Conservation (phyloP, 2,797 vertebrate species). For the Danio jaintianensis region DNA sequence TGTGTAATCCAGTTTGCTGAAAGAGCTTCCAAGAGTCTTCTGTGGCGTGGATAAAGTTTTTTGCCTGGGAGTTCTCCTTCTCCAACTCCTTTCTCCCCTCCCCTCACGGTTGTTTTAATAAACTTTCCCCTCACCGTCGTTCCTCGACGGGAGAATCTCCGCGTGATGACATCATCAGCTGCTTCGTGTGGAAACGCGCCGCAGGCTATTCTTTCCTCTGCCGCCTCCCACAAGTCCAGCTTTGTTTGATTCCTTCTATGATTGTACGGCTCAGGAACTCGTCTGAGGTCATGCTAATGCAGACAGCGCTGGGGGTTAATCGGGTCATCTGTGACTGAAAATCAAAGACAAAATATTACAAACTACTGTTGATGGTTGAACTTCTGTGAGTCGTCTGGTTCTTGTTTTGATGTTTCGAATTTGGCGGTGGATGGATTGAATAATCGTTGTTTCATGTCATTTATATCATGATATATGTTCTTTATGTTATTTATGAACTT, state of each 20-base stretch:
- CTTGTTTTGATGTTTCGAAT: not conserved
- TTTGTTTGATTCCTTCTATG: constrained; percentile 25
- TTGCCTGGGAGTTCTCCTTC: constrained; percentile 61
- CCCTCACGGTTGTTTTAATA: constrained; percentile 45
- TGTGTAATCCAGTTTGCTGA: constrained; percentile 55
- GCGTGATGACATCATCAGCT: constrained; percentile 74
- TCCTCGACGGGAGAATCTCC: constrained; percentile 64
- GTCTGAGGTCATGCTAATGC: not conserved
- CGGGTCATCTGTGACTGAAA: not conserved
- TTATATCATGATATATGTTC: too few species aligned
- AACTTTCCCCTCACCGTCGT: constrained; percentile 65
- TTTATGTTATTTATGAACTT: not conserved
- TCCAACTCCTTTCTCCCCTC: constrained; percentile 72
- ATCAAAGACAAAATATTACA: not conserved
- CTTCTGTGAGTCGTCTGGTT: not conserved
- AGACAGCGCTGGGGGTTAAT: not conserved
- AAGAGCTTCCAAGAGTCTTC: constrained; percentile 59
- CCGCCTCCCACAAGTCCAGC: constrained; percentile 54
- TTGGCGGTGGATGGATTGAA: not conserved
- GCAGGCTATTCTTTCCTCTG: constrained; percentile 39
- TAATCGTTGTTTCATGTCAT: not conserved
- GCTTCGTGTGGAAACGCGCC: constrained; percentile 61
- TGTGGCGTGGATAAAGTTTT: constrained; percentile 67
- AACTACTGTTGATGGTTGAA: not conserved
- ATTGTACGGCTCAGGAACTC: constrained; percentile 5